phyloP scores from a whole-genome alignment of 2,888 invertebrate species.

The Caenorhabditis doughertyi region DNA sequence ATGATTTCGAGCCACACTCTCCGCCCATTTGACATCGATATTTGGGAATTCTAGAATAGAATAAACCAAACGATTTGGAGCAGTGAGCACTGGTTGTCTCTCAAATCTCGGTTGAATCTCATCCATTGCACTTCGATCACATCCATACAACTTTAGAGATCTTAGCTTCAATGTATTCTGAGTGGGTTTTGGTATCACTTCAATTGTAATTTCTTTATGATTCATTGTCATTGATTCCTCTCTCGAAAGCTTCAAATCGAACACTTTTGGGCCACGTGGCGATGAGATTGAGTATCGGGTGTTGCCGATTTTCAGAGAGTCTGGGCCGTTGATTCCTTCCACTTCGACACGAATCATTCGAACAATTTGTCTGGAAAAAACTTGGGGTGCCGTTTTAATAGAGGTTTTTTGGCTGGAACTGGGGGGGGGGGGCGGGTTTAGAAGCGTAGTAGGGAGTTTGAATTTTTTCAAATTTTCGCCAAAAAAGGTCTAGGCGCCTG shows the following conservation, averaged over 20 bases:
- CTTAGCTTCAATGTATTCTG: conserved; percentile 19
- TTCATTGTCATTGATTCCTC: conserved; percentile 48
- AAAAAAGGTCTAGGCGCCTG: no score
- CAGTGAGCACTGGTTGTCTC: conserved; percentile 29
- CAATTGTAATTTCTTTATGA: conserved; percentile 33
- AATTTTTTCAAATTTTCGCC: no score
- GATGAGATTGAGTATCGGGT: conserved; percentile 14
- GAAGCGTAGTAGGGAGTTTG: no score
- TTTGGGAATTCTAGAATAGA: conserved; percentile 31
- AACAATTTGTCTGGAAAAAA: conserved; percentile 48
- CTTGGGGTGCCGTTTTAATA: no score
- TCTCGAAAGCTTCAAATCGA: conserved; percentile 61
- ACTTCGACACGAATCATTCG: conserved; percentile 67
- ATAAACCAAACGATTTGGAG: conserved; percentile 32
- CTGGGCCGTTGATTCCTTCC: conserved; percentile 52
- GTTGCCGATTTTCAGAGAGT: conserved; percentile 12
- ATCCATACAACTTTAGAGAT: conserved; percentile 41
- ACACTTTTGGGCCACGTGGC: conserved; percentile 26
- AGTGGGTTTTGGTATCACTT: conserved; percentile 8
- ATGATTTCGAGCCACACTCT: conserved; percentile 8
- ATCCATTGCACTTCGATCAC: conserved; percentile 53
- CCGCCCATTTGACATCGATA: conserved; percentile 4
- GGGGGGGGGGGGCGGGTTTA: no score
- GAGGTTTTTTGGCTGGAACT: no score
- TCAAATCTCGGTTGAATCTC: conserved; percentile 54